Conservation (phyloP, 1,140 invertebrate genomes). For the Pissodes strobi region DNA sequence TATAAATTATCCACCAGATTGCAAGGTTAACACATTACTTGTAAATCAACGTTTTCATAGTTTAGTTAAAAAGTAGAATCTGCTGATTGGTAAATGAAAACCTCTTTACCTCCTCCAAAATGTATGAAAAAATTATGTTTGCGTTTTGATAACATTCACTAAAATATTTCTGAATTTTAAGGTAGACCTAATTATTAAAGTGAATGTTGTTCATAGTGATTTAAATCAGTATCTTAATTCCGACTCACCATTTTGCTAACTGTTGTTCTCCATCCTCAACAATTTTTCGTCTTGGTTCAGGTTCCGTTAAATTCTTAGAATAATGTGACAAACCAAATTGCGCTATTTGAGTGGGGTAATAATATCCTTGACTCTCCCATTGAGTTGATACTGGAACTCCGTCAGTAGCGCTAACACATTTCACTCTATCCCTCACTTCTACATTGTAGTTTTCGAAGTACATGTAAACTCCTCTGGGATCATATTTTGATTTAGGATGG, state of each 20-base stretch:
- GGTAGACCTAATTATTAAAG: too few relatives aligned
- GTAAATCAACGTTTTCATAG: too few relatives aligned
- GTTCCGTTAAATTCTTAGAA: conserved; percentile 89
- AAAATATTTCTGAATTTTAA: too few relatives aligned
- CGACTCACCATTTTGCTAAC: conserved; percentile 65
- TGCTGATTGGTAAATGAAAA: too few relatives aligned
- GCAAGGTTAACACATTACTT: too few relatives aligned
- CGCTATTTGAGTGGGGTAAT: conserved; percentile 97
- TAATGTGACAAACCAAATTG: conserved; percentile 98
- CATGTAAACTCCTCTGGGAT: conserved; percentile 86
- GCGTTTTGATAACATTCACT: too few relatives aligned
- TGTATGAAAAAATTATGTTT: too few relatives aligned
- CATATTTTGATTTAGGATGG: conserved; percentile 84
- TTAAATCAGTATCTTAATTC: too few relatives aligned
- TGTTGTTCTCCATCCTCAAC: conserved; percentile 77
- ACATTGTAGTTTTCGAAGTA: conserved; percentile 98
- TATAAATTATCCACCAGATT: too few relatives aligned
- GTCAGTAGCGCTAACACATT: conserved; percentile 90
- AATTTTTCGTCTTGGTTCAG: conserved; percentile 68
- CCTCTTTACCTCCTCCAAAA: too few relatives aligned
- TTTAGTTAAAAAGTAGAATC: too few relatives aligned
- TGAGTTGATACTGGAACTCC: conserved; percentile 94
- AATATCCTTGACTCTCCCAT: conserved; percentile 90
- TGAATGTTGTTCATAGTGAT: too few relatives aligned
- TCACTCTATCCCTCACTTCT: conserved; percentile 91